phyloP scores from a whole-genome alignment of 1,140 invertebrate species.

The Manduca sexta region DNA sequence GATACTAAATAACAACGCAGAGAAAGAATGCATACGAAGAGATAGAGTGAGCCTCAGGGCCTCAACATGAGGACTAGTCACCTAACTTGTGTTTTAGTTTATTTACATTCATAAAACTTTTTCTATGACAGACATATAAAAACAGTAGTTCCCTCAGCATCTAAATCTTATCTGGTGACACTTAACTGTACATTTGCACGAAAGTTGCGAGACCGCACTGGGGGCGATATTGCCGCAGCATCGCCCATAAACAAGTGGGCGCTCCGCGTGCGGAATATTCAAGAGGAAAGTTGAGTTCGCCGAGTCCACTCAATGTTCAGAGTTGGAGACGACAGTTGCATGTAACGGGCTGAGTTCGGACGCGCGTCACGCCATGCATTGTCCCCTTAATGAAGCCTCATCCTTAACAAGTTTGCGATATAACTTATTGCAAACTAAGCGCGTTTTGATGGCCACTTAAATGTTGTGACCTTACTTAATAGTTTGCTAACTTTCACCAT shows the following conservation, averaged over 20 bases:
- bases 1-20: no score
- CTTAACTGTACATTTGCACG: slow-evolving; percentile 32
- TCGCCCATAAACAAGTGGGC: slow-evolving; percentile 48
- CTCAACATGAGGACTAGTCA: no score
- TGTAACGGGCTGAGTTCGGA: slow-evolving; percentile 48
- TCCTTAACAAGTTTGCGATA: slow-evolving; percentile 39
- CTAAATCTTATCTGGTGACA: slow-evolving; percentile 40
- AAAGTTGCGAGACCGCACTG: slow-evolving; percentile 42
- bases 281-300: slow-evolving; percentile 51
- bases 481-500: slow-evolving; percentile 38
- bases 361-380: slow-evolving; percentile 44
- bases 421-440: slow-evolving; percentile 50
- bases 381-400: slow-evolving; percentile 55
- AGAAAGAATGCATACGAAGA: no score
- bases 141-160: not conserved
- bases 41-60: no score
- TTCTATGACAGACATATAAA: no score
- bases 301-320: slow-evolving; percentile 37
- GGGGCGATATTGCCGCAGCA: slow-evolving; percentile 33
- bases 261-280: slow-evolving; percentile 50
- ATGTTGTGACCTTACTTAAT: slow-evolving; percentile 29
- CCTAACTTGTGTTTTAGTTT: no score
- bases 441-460: slow-evolving; percentile 55
- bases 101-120: no score
- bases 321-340: slow-evolving; percentile 39